phyloP scores from a whole-genome alignment of 2,888 invertebrate genomes.

The Polyommatus iphigenia region DNA sequence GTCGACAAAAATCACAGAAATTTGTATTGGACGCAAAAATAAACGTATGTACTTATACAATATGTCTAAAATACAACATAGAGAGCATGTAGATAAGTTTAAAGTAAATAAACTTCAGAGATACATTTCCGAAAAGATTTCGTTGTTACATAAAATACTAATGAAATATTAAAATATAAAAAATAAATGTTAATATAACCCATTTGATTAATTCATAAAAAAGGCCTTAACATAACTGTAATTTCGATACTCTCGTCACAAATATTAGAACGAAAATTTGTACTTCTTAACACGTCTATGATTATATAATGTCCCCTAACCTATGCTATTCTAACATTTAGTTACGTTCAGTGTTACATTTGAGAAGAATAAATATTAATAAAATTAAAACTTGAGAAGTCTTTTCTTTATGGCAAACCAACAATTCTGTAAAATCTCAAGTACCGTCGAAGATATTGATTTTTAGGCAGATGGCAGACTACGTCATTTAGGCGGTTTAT shows the following conservation, averaged over 20 bases:
- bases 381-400: slow-evolving; percentile 26
- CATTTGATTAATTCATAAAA: slow-evolving; percentile 25
- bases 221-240: slow-evolving; percentile 35
- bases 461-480: neutral
- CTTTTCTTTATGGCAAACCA: slow-evolving; percentile 31
- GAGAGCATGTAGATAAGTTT: slow-evolving; percentile 41
- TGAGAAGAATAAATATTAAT: slow-evolving; percentile 26
- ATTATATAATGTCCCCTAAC: slow-evolving; percentile 26
- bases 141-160: slow-evolving; percentile 26
- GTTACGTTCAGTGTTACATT: slow-evolving; percentile 19
- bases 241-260: slow-evolving; percentile 30
- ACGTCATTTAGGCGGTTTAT: neutral
- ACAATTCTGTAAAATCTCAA: slow-evolving; percentile 13
- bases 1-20: slow-evolving; percentile 40
- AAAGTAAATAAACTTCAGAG: slow-evolving; percentile 11
- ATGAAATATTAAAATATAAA: slow-evolving; percentile 12
- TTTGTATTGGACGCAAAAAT: slow-evolving; percentile 34
- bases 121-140: slow-evolving; percentile 26
- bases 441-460: neutral
- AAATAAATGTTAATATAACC: slow-evolving; percentile 18
- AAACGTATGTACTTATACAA: slow-evolving; percentile 32
- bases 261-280: slow-evolving; percentile 28
- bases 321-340: slow-evolving; percentile 24
- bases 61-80: slow-evolving; percentile 42
- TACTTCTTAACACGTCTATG: slow-evolving; percentile 26